Percentiles rank a stretch among this genome's conserved stretches.
Evolutionary conservation across 2,113 vertebrate genomes (phyloP).

Genomic region (Microcebus ravelobensis): DNA sequence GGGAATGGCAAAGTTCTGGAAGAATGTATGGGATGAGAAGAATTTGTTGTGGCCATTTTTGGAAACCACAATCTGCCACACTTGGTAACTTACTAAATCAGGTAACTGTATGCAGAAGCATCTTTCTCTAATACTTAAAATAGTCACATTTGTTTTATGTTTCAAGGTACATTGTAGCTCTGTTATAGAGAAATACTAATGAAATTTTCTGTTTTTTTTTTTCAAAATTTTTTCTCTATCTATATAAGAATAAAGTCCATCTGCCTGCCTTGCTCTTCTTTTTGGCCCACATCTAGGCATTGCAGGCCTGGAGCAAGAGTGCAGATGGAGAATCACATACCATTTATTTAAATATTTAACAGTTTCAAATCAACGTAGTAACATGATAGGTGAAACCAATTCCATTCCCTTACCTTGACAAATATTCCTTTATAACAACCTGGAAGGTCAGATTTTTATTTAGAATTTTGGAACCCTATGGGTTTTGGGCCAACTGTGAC

Average conservation of each 20-base stretch:
- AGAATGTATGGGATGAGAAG: not conserved
- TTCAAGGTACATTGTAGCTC: not conserved
- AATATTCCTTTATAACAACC: not conserved
- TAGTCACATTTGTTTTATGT: constrained; percentile 1
- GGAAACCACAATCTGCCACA: not conserved
- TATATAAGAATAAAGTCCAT: not conserved
- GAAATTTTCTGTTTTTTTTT: not conserved
- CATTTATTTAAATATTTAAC: not conserved
- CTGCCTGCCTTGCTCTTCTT: not conserved
- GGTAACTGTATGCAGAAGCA: not conserved
- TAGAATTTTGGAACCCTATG: not conserved
- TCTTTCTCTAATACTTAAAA: constrained; percentile 21
- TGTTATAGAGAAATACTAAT: not conserved
- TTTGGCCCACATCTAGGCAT: not conserved
- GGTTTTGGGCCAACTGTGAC: not conserved
- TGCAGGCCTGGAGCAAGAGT: not conserved
- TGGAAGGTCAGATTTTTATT: not conserved
- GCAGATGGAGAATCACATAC: not conserved
- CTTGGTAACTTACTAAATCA: constrained; percentile 8
- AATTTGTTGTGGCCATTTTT: not conserved
- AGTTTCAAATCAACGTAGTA: constrained; percentile 19
- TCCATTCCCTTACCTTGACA: not conserved
- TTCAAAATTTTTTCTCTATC: not conserved
- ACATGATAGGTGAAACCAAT: not conserved
- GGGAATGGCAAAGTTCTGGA: not conserved